Conservation (phyloP, 2,797 vertebrate species). For the Pogoniulus pusillus region DNA sequence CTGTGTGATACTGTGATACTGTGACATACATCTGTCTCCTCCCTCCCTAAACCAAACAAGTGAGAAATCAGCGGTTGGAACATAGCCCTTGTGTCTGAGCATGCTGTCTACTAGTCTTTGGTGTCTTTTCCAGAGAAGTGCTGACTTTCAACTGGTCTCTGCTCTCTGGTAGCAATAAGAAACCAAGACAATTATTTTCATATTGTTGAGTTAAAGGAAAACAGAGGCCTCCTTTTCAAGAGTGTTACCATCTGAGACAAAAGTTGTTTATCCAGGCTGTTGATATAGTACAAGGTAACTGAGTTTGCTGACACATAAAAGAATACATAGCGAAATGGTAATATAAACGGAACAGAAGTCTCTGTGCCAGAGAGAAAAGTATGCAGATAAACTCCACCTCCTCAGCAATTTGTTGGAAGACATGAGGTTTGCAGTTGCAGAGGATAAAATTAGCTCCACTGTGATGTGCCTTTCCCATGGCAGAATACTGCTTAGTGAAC, state of each 20-base stretch:
- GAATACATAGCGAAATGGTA: slow-evolving; percentile 12
- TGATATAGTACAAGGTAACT: background rate
- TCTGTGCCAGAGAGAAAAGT: slow-evolving; percentile 5
- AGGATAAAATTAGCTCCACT: slow-evolving; percentile 54
- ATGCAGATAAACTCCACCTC: slow-evolving; percentile 48
- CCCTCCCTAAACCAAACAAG: background rate
- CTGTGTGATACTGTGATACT: no score
- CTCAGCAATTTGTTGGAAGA: slow-evolving; percentile 41
- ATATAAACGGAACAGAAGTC: background rate
- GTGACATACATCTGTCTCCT: background rate
- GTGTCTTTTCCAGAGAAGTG: background rate
- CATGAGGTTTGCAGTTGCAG: background rate
- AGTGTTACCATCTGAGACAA: background rate
- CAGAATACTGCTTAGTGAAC: background rate
- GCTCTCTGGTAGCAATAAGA: background rate
- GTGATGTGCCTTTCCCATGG: slow-evolving; percentile 44
- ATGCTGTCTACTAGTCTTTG: background rate
- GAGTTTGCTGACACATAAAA: slow-evolving; percentile 18
- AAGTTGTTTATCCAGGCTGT: background rate
- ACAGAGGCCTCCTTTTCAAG: background rate
- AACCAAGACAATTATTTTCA: slow-evolving; percentile 1
- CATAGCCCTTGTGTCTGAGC: background rate
- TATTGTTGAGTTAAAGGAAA: background rate
- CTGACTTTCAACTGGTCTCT: background rate
- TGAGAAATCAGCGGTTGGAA: background rate